phyloP scores from a whole-genome alignment of 2,797 vertebrate species.

The Xenopus petersii region DNA sequence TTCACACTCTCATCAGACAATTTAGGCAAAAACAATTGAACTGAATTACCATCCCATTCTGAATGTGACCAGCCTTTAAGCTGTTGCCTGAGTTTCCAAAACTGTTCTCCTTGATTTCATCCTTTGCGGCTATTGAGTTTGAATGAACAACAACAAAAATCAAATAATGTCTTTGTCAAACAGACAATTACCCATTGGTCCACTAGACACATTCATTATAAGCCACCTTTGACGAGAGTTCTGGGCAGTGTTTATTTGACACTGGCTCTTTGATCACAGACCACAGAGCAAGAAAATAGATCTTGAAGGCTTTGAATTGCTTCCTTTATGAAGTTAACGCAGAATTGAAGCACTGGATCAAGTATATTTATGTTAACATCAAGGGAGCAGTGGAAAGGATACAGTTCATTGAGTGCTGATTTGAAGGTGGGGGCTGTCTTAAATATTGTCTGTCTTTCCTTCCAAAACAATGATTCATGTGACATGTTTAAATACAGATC shows the following conservation, averaged over 20 bases:
- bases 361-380: conserved; percentile 36
- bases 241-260: conserved; percentile 6
- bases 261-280: conserved; percentile 30
- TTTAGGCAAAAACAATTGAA: too few relatives aligned
- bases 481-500: conserved; percentile 23
- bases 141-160: too few relatives aligned
- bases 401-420: conserved; percentile 30
- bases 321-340: conserved; percentile 16
- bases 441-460: neutral
- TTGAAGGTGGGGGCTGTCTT: conserved; percentile 21
- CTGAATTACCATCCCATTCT: too few relatives aligned
- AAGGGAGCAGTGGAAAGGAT: conserved; percentile 25
- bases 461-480: conserved; percentile 36
- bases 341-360: conserved; percentile 26
- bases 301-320: conserved; percentile 16
- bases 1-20: too few relatives aligned
- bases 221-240: too few relatives aligned
- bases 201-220: neutral
- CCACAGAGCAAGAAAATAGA: conserved; percentile 10
- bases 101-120: too few relatives aligned
- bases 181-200: neutral
- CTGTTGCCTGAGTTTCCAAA: too few relatives aligned
- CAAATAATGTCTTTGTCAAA: too few relatives aligned
- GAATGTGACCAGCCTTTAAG: too few relatives aligned
- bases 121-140: too few relatives aligned